phyloP scores from a whole-genome alignment of 2,797 vertebrate species.

The Spizella passerina region DNA sequence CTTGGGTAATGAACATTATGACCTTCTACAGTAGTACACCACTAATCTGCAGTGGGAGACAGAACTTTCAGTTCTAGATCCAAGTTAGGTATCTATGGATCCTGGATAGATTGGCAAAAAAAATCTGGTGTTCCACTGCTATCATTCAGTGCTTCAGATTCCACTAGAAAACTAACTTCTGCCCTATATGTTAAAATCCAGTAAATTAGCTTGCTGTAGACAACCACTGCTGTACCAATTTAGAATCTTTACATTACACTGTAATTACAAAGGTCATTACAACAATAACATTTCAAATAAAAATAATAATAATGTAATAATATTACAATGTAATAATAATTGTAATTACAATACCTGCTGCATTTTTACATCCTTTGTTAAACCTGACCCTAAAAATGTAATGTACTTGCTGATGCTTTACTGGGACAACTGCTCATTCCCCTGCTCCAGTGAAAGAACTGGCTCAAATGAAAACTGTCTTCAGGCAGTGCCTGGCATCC shows the following conservation, averaged over 20 bases:
- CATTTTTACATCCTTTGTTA: not conserved
- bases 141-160: not conserved
- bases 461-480: not conserved
- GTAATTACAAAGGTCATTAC: not conserved
- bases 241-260: not conserved
- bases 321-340: not conserved
- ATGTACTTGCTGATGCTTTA: not conserved
- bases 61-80: not conserved
- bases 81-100: not conserved
- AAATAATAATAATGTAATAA: not conserved
- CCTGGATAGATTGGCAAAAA: not conserved
- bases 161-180: not conserved
- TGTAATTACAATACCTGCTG: not conserved
- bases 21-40: not conserved
- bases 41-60: not conserved
- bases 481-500: not conserved
- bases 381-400: not conserved
- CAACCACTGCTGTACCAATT: not conserved
- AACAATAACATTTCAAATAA: not conserved
- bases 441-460: not conserved
- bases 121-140: not conserved
- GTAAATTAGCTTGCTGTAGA: not conserved
- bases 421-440: not conserved
- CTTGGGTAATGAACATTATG: not conserved
- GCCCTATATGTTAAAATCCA: not conserved